These are phyloP conservation scores for Cyaniris semiargus DNA, from an alignment of 2,888 invertebrate species.

Conservation along the genomic window DNA sequence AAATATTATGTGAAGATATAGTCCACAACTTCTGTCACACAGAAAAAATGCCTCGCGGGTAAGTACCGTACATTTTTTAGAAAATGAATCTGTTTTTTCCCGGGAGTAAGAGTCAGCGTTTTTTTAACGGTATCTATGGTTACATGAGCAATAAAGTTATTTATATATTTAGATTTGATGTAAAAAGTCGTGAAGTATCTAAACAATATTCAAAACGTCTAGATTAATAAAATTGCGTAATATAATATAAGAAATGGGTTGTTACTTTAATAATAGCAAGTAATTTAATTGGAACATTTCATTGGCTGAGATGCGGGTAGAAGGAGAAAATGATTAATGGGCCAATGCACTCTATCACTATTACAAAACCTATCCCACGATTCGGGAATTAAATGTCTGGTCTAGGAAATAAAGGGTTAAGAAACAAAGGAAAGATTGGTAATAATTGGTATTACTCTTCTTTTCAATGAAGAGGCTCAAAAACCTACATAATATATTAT, in stretches of 20 bases:
- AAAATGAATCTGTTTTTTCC: no score
- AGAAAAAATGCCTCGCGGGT: no score
- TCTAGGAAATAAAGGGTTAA: not conserved
- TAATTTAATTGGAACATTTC: conserved; percentile 30
- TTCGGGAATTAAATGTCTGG: not conserved
- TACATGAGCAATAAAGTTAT: no score
- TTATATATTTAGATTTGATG: no score
- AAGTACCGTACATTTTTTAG: no score
- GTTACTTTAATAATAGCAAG: conserved; percentile 22
- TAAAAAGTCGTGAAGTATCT: not conserved
- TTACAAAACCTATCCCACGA: not conserved
- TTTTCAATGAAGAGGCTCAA: no score
- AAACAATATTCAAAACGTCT: not conserved
- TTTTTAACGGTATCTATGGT: no score
- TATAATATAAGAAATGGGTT: conserved; percentile 1
- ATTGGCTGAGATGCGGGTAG: conserved; percentile 34
- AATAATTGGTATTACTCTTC: no score
- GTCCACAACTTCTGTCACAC: no score
- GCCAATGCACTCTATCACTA: not conserved
- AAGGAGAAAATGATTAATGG: conserved; percentile 26
- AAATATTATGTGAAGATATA: no score
- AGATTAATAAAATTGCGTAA: conserved; percentile 17
- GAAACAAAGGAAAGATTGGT: not conserved
- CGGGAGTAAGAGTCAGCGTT: no score
- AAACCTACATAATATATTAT: no score